Percentiles rank a stretch among this genome's conserved stretches.
These are phyloP conservation scores for Agonopterix subpropinquella DNA, from an alignment of 2,888 invertebrate species.

Conservation along the genomic window DNA sequence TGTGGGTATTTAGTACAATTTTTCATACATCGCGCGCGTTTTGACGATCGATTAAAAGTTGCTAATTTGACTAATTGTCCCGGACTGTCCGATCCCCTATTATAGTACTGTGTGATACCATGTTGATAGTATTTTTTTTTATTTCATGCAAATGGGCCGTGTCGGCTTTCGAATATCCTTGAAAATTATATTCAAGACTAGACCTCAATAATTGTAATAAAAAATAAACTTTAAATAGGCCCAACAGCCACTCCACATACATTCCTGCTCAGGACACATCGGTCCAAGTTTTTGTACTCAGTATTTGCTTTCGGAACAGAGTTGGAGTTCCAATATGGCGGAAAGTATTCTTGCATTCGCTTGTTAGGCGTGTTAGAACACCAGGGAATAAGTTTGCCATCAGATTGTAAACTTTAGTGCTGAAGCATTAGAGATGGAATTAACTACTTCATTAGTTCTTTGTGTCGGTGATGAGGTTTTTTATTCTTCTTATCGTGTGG, in stretches of 20 bases:
- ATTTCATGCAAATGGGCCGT: too few relatives aligned
- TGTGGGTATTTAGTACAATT: too few relatives aligned
- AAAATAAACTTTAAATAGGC: neutral
- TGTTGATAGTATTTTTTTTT: too few relatives aligned
- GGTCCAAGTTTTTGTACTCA: constrained; percentile 64
- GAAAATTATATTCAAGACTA: neutral
- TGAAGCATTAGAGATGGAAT: constrained; percentile 13
- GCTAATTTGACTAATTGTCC: too few relatives aligned
- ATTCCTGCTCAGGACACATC: constrained; percentile 33
- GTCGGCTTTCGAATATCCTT: too few relatives aligned
- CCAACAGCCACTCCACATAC: constrained; percentile 22
- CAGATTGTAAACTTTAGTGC: constrained; percentile 48
- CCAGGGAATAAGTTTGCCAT: constrained; percentile 54
- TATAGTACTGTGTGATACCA: too few relatives aligned
- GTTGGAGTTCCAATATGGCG: constrained; percentile 63
- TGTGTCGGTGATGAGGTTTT: too few relatives aligned
- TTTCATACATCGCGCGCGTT: too few relatives aligned
- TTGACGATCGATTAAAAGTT: too few relatives aligned
- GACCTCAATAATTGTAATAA: neutral
- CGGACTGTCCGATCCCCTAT: too few relatives aligned
- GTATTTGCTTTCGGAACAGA: constrained; percentile 67
- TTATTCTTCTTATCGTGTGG: too few relatives aligned
- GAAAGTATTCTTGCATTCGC: constrained; percentile 64
- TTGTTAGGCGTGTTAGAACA: constrained; percentile 48
- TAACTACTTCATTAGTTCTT: neutral